A percentile compares a stretch with the other conserved stretches of the same genome.
phyloP scores from a whole-genome alignment of 2,797 vertebrate species.

The Trachurus trachurus region DNA sequence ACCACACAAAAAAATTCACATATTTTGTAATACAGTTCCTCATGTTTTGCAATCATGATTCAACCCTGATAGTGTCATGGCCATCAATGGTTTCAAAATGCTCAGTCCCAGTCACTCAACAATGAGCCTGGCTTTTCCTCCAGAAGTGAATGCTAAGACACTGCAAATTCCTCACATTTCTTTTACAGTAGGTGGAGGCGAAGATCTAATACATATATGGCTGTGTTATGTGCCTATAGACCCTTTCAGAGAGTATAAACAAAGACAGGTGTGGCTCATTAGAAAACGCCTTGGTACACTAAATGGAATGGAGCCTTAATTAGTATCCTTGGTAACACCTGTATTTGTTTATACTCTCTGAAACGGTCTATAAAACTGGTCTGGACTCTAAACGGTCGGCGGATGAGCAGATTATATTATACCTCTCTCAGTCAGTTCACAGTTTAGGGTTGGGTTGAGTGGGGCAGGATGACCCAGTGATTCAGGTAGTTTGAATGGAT shows the following conservation, averaged over 20 bases:
- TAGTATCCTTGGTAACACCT: no score
- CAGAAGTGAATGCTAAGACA: background rate
- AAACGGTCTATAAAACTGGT: conserved; percentile 17
- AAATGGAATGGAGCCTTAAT: no score
- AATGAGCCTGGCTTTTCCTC: background rate
- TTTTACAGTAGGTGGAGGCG: background rate
- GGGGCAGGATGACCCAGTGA: conserved; percentile 56
- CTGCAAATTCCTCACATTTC: conserved; percentile 4
- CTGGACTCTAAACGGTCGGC: conserved; percentile 11
- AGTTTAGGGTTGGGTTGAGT: conserved; percentile 50
- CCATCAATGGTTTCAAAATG: background rate
- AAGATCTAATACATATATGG: background rate
- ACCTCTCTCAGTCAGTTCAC: conserved; percentile 5
- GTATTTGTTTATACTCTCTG: no score
- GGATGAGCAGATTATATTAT: background rate
- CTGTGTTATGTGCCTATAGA: background rate
- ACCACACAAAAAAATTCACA: background rate
- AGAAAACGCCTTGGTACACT: no score
- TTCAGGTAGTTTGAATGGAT: conserved; percentile 54
- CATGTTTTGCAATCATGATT: conserved; percentile 32
- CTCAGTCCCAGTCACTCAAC: background rate
- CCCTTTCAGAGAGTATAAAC: no score
- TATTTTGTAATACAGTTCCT: conserved; percentile 31
- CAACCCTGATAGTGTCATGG: background rate
- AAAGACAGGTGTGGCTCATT: no score